phyloP scores from a whole-genome alignment of 2,888 invertebrate genomes.

The Petrolisthes cinctipes region DNA sequence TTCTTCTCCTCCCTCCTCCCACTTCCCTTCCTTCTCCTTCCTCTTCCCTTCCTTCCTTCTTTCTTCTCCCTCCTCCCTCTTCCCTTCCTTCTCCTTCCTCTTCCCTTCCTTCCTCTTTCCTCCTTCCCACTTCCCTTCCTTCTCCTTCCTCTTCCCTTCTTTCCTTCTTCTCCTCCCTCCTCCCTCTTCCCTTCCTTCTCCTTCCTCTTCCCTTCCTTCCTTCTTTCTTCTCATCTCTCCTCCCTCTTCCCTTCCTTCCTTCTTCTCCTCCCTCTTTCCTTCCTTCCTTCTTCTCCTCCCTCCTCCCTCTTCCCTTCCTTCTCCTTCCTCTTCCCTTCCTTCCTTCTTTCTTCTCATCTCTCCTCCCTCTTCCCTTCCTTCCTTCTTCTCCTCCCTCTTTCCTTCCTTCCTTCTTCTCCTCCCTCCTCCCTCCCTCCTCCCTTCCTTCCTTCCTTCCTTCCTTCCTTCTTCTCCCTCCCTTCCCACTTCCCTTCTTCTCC shows the following conservation, averaged over 20 bases:
- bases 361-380: too few relatives aligned
- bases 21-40: neutral
- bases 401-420: neutral
- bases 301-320: neutral
- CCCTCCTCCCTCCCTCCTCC: constrained; percentile 7
- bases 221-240: neutral
- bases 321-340: neutral
- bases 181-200: neutral
- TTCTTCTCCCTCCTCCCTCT: neutral
- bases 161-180: neutral
- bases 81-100: neutral
- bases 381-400: too few relatives aligned
- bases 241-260: neutral
- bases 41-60: neutral
- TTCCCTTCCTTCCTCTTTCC: neutral
- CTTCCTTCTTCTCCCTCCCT: neutral
- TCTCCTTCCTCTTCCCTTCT: neutral
- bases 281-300: neutral
- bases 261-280: neutral
- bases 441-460: neutral
- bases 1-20: neutral
- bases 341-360: neutral
- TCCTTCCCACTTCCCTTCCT: neutral
- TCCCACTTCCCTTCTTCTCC: neutral
- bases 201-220: neutral